These are phyloP conservation scores for Ascaphus truei DNA, from an alignment of 2,113 vertebrate genomes.

Conservation along the genomic window DNA sequence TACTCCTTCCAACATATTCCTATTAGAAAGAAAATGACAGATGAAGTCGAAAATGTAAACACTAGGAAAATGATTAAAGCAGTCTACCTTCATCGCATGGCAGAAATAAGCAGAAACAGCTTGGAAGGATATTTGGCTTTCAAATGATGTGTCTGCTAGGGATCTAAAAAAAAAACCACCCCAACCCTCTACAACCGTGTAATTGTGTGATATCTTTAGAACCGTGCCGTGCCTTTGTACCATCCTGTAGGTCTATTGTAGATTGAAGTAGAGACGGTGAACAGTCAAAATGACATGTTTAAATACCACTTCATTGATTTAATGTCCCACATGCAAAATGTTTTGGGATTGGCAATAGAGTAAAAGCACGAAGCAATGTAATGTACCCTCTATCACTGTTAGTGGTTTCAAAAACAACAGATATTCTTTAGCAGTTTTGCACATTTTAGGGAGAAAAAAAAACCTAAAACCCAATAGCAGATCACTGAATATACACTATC, in stretches of 20 bases:
- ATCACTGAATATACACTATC: too few relatives aligned
- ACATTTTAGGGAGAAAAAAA: too few relatives aligned
- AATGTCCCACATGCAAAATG: not conserved
- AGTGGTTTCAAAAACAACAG: too few relatives aligned
- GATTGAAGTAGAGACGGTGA: not conserved
- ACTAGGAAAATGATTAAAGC: slow-evolving; percentile 13
- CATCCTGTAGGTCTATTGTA: not conserved
- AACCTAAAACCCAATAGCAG: too few relatives aligned
- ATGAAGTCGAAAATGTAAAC: not conserved
- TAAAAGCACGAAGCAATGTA: too few relatives aligned
- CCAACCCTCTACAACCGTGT: not conserved
- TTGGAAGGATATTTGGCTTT: not conserved
- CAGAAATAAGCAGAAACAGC: not conserved
- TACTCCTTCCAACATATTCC: not conserved
- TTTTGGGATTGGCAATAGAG: not conserved
- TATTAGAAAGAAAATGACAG: not conserved
- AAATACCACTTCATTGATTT: too few relatives aligned
- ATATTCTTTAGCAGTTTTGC: too few relatives aligned
- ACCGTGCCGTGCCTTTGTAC: not conserved
- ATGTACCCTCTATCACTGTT: too few relatives aligned
- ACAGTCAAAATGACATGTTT: not conserved
- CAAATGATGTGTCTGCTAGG: not conserved
- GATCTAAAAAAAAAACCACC: not conserved
- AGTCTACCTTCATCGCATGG: not conserved
- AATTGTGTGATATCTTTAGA: not conserved